These are phyloP conservation scores for Drosophila prolongata DNA, from an alignment of 2,888 invertebrate genomes.

Conservation along the genomic window DNA sequence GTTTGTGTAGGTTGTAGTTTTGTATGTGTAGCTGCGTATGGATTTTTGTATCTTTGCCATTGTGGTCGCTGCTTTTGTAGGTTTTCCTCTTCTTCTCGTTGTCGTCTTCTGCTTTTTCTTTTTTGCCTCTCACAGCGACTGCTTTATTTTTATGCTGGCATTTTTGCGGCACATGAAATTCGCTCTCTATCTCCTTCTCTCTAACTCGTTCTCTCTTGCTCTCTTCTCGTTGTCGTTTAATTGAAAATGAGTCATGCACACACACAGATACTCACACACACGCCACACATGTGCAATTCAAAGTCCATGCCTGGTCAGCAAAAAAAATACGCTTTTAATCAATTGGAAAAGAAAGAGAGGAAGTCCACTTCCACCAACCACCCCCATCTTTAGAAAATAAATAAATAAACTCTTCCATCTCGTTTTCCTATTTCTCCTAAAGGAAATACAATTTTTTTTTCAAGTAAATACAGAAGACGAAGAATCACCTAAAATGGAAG, in stretches of 20 bases:
- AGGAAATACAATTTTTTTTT: slow-evolving; percentile 12
- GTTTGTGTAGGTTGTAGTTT: slow-evolving; percentile 10
- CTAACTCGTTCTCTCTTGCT: slow-evolving; percentile 25
- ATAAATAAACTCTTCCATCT: slow-evolving; percentile 19
- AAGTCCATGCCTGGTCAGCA: slow-evolving; percentile 50
- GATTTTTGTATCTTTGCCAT: slow-evolving; percentile 38
- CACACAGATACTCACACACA: slow-evolving; percentile 24
- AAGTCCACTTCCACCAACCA: slow-evolving; percentile 16
- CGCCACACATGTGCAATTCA: slow-evolving; percentile 39
- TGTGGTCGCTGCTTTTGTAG: slow-evolving; percentile 73
- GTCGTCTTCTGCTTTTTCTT: slow-evolving; percentile 17
- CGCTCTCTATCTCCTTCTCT: slow-evolving; percentile 3
- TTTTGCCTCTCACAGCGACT: slow-evolving; percentile 43
- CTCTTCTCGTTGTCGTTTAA: slow-evolving; percentile 52
- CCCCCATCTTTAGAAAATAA: slow-evolving; percentile 17
- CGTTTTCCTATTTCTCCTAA: not conserved
- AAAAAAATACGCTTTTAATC: slow-evolving; percentile 59
- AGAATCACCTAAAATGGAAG: slow-evolving; percentile 24
- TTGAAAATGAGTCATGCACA: slow-evolving; percentile 57
- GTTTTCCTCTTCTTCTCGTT: slow-evolving; percentile 64
- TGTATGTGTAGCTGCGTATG: slow-evolving; percentile 16
- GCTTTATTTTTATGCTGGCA: slow-evolving; percentile 77
- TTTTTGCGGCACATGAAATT: slow-evolving; percentile 75
- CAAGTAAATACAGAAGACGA: slow-evolving; percentile 1
- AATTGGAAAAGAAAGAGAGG: slow-evolving; percentile 51